These are phyloP conservation scores for Tethea ocularis DNA, from an alignment of 2,888 invertebrate species.

Conservation along the genomic window DNA sequence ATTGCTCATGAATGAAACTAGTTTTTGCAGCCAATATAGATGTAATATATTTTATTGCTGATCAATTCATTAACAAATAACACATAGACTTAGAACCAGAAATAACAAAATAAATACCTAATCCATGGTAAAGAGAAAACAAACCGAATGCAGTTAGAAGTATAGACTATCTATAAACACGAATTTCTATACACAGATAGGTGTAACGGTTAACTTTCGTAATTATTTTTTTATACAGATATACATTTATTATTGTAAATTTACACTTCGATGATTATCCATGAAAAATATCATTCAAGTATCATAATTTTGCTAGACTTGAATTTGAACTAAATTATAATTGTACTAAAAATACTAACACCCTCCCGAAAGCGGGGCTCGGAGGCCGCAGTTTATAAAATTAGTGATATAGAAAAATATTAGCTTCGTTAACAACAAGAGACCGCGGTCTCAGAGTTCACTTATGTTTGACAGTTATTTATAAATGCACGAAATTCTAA, in stretches of 20 bases:
- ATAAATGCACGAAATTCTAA: constrained; percentile 64
- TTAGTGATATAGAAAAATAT: constrained; percentile 61
- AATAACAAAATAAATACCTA: constrained; percentile 82
- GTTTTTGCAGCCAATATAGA: constrained; percentile 58
- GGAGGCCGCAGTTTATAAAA: constrained; percentile 44
- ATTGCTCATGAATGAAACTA: constrained; percentile 43
- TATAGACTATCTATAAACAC: constrained; percentile 44
- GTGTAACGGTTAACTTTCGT: constrained; percentile 37
- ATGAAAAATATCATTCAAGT: constrained; percentile 47
- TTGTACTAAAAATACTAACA: constrained; percentile 76
- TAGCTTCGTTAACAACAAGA: constrained; percentile 30
- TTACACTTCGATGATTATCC: constrained; percentile 50
- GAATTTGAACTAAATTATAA: constrained; percentile 71
- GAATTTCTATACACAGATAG: constrained; percentile 49
- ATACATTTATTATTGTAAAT: constrained; percentile 58
- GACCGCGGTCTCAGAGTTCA: constrained; percentile 33
- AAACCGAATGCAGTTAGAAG: constrained; percentile 62
- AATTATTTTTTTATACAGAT: constrained; percentile 52
- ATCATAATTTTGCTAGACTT: constrained; percentile 54
- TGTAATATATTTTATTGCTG: constrained; percentile 78
- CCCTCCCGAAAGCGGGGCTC: constrained; percentile 40
- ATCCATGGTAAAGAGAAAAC: constrained; percentile 68
- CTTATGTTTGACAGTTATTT: constrained; percentile 21
- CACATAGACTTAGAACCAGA: constrained; percentile 79
- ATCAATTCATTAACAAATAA: constrained; percentile 78